Conservation (phyloP, 2,888 invertebrate species). For the Saturnia japonica region DNA sequence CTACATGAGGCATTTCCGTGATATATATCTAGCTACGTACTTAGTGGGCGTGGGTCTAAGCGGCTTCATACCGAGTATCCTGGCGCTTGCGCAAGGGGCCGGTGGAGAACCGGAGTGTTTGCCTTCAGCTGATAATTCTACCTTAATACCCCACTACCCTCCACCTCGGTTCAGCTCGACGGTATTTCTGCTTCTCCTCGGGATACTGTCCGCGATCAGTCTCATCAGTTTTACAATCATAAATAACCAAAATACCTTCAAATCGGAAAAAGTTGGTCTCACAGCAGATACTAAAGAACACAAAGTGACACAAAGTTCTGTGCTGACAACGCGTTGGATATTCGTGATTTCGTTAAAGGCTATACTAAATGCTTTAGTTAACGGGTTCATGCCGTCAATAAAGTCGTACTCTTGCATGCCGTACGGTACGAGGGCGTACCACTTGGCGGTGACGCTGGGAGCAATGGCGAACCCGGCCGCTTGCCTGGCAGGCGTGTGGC, state of each 20-base stretch:
- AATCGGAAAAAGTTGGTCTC: constrained; percentile 60
- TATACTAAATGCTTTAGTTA: constrained; percentile 85
- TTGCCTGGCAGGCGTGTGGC: constrained; percentile 84
- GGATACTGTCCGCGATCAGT: constrained; percentile 83
- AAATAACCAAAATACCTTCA: constrained; percentile 59
- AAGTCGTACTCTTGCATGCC: constrained; percentile 92
- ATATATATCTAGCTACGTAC: constrained; percentile 89
- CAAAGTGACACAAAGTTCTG: constrained; percentile 82
- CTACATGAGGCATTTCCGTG: constrained; percentile 88
- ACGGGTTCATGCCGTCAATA: constrained; percentile 90
- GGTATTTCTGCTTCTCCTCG: constrained; percentile 85
- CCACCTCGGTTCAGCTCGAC: constrained; percentile 84
- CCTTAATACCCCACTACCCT: constrained; percentile 56
- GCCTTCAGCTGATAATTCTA: constrained; percentile 56
- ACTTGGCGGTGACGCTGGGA: constrained; percentile 88
- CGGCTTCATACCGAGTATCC: constrained; percentile 89
- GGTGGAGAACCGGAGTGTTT: constrained; percentile 83
- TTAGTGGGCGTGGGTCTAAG: constrained; percentile 92
- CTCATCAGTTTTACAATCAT: constrained; percentile 85
- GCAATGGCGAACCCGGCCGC: constrained; percentile 91
- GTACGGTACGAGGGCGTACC: constrained; percentile 90
- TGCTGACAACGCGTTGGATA: constrained; percentile 53
- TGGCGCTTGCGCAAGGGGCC: constrained; percentile 90
- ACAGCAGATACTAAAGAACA: constrained; percentile 78
- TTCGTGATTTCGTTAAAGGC: constrained; percentile 67